A percentile compares a stretch with the other conserved stretches of the same genome.
phyloP scores from a whole-genome alignment of 64 coral and sea anemone species.

The Porites lutea region DNA sequence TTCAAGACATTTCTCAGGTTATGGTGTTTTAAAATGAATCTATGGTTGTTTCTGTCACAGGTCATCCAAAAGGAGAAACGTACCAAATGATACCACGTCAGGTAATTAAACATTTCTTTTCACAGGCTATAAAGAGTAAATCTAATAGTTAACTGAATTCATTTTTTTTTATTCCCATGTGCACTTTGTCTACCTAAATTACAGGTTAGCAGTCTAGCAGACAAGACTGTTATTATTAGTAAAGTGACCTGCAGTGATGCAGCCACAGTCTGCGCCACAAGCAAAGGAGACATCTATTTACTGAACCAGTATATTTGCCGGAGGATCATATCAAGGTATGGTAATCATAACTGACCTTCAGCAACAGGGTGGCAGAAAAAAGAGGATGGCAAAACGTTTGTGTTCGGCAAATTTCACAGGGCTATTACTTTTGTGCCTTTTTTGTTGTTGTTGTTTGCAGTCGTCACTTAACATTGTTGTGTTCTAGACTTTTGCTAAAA shows the following conservation, averaged over 20 bases:
- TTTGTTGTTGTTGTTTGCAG: no score
- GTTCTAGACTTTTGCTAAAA: no score
- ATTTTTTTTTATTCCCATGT: no score
- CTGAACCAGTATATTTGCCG: constrained; percentile 78
- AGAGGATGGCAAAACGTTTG: no score
- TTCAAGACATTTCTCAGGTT: no score
- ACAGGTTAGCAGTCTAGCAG: constrained; percentile 79
- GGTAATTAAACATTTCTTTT: constrained; percentile 32
- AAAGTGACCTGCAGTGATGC: constrained; percentile 73
- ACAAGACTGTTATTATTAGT: constrained; percentile 61
- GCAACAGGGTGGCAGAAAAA: no score
- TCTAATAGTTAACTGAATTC: no score
- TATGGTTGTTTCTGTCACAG: constrained; percentile 34
- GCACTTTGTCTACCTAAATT: neutral
- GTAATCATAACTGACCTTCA: neutral
- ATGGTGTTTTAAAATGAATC: neutral
- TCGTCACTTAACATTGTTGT: no score
- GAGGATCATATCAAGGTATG: constrained; percentile 85
- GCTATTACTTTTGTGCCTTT: no score
- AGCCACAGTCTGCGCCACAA: constrained; percentile 79
- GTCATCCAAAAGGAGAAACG: constrained; percentile 84
- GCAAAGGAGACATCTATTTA: constrained; percentile 89
- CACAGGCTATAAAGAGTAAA: no score
- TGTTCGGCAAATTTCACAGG: no score
- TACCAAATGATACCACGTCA: constrained; percentile 77